Base-by-base conservation (phyloP, 2,113 vertebrate genomes). In the Campylomormyrus numenius region DNA sequence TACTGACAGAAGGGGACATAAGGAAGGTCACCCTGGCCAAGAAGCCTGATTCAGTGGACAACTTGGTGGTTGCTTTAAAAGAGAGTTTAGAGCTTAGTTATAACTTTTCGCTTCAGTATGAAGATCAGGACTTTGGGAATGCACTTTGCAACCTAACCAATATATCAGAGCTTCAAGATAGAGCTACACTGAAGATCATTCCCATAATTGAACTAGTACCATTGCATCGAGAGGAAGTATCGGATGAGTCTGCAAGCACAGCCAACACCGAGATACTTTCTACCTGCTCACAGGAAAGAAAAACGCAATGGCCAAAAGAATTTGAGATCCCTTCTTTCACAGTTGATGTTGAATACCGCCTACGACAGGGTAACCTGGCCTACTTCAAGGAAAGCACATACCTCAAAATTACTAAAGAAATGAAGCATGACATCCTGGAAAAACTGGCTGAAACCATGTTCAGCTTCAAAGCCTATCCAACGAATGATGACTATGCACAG, bases 1-100 rank as follows among this genome's bases (percentile, higher is more conserved):
- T 91, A 84, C n/a, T 93, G 39, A 85, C 17, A 0, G 89, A 92
- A 77, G 90, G 50, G 62, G 90, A 93, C 39, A 88, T 91, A 89
- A 70, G 90, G 87, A 91, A 91, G 21, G 4, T 90, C 48, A 91
- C 31, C 8, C 88, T 90, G 88, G 50, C 49, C 24, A 27, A 56
- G 53, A 56, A 56, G 19, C 35, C 35, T 31, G n/a, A 31, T 77
- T 77, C 35, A 31, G 70, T 77, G 35, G n/a, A 31, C 5, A 39
- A 77, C 70, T 77, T 39, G 9, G 9, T 27, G n/a, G 35, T 77
- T 77, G 70, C 70, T 77, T 11, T 39, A 77, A 31, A 39, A 77
- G 35, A 27, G 35, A 52, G 50, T 39, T 77, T 77, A 27, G n/a
- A 77, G 35, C 35, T 77, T 39, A 77, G 53, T 56, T 56, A 56